Evolutionary conservation across 2,797 vertebrate species (phyloP).

Genomic region (Ambastaia sidthimunki): DNA sequence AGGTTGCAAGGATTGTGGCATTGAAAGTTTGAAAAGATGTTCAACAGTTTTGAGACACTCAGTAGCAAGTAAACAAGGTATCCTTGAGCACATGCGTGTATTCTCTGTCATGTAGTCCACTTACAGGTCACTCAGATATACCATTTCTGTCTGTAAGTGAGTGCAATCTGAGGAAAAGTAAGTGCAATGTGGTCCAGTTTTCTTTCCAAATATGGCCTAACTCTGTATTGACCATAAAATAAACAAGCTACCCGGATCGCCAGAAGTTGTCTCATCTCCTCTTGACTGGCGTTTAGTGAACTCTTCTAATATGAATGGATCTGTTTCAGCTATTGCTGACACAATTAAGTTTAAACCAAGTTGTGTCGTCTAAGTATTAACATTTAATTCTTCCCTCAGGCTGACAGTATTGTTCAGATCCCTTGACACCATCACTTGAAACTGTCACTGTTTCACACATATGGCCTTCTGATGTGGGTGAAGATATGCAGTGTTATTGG

Average conservation of each 20-base stretch:
- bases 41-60: too few relatives aligned
- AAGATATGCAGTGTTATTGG: not conserved
- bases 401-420: conserved; percentile 37
- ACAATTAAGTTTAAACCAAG: conserved; percentile 38
- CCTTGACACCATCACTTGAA: conserved; percentile 27
- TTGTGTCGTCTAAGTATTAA: conserved; percentile 14
- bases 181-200: too few relatives aligned
- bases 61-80: too few relatives aligned
- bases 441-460: conserved; percentile 19
- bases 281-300: conserved; percentile 10
- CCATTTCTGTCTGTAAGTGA: too few relatives aligned
- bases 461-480: conserved; percentile 29
- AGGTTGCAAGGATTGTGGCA: too few relatives aligned
- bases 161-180: too few relatives aligned
- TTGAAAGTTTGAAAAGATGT: too few relatives aligned
- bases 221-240: not conserved
- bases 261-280: not conserved
- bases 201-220: too few relatives aligned
- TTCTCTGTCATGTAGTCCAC: too few relatives aligned
- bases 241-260: not conserved
- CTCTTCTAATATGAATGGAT: conserved; percentile 24
- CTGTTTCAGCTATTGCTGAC: conserved; percentile 14
- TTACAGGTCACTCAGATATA: too few relatives aligned
- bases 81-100: too few relatives aligned
- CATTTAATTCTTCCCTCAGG: conserved; percentile 21